A percentile compares a stretch with the other conserved stretches of the same genome.
phyloP scores from a whole-genome alignment of 2,113 vertebrate species.

The Dissostichus mawsoni region DNA sequence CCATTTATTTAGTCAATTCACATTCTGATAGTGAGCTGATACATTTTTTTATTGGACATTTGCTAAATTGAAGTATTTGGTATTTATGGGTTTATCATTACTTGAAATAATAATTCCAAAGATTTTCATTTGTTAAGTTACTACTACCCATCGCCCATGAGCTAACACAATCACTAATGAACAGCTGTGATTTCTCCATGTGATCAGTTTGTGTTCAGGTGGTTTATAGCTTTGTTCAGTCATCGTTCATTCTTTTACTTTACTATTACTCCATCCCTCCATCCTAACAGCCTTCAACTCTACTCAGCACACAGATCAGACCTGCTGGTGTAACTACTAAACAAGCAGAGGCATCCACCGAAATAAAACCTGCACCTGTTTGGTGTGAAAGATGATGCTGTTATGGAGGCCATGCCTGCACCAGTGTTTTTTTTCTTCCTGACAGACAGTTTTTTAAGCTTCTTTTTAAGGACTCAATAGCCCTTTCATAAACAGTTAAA shows the following conservation, averaged over 20 bases:
- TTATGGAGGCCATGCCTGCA: conserved; percentile 8
- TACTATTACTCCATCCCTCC: conserved; percentile 13
- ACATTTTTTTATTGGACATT: background rate
- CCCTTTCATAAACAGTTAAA: conserved; percentile 10
- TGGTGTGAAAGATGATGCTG: conserved; percentile 5
- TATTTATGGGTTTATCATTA: background rate
- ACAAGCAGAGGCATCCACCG: conserved; percentile 17
- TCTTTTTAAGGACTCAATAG: background rate
- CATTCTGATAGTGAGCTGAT: background rate
- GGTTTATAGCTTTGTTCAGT: conserved; percentile 21
- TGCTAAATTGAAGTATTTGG: background rate
- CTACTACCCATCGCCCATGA: too few species aligned
- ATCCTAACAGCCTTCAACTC: conserved; percentile 8
- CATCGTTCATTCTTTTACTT: conserved; percentile 21
- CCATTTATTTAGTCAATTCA: background rate
- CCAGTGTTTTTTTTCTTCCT: conserved; percentile 1
- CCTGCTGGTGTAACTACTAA: background rate
- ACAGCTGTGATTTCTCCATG: conserved; percentile 24
- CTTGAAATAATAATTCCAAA: background rate
- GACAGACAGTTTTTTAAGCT: background rate
- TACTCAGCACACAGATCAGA: conserved; percentile 3
- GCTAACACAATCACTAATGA: too few species aligned
- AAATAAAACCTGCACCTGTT: conserved; percentile 20
- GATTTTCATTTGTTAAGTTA: too few species aligned
- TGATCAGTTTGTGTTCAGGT: conserved; percentile 18